Base-by-base conservation (phyloP, 1,140 invertebrate species). In the Drosophila watanabei region DNA sequence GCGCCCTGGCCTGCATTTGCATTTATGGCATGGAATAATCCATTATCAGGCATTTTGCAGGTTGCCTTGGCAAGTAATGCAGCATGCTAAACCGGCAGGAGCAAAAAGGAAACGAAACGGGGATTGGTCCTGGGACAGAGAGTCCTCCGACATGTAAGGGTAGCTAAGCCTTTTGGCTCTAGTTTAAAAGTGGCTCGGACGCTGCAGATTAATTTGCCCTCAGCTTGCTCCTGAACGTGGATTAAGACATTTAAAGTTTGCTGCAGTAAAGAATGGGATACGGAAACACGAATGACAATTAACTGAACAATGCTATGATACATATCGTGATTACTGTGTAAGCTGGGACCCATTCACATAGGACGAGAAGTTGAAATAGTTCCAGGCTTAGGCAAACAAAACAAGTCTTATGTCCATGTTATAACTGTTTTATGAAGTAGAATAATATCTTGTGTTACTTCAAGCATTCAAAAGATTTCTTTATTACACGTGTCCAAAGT, bases 21-120 rank as follows among this genome's bases (percentile, higher is more conserved):
- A 89, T 89, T 89, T 90, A 89, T 90, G 85, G 86, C 85, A 85
- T 85, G 86, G 82, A 85, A 89, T 89, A 89, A 89, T 89, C 85
- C 85, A 89, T 89, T 89, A 89, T 89, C 86, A 89, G 86, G 86
- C 85, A 90, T 89, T 89, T 89, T 90, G 85, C 85, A 89, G 86
- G 85, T 89, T 89, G 75, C 85, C 85, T 90, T 89, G 84, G 80
- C 85, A 76, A 88, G 75, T 88, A 88, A 88, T 89, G 77, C 83
- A 79, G 75, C 75, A 79, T 78, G 58, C 75, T 79, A 68, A 59
- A 37, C 68, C 69, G 69, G 56, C 75, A 54, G 43, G 62, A 65
- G 46, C 28, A 58, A 52, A 56, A 30, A 20, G 37, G 39, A 58
- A 35, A 39, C 43, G 59, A 32, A 58, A 56, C 30, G 28, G 30